These are phyloP conservation scores for Drosophila yooni DNA, from an alignment of 2,888 invertebrate genomes.

Conservation along the genomic window DNA sequence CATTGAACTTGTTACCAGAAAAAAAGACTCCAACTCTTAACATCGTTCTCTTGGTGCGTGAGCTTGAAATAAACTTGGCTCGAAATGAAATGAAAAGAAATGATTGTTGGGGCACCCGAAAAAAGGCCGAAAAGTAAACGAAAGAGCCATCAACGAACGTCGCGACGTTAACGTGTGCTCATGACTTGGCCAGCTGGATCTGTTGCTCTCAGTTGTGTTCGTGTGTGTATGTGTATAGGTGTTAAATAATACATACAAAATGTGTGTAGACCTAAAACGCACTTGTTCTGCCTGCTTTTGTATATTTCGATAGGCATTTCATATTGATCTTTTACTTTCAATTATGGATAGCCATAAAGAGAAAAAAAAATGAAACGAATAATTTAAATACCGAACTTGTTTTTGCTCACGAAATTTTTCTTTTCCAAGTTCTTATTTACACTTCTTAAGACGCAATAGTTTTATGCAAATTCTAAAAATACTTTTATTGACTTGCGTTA, in stretches of 20 bases:
- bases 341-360: conserved; percentile 49
- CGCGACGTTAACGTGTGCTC: conserved; percentile 42
- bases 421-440: conserved; percentile 13
- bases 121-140: conserved; percentile 29
- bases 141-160: conserved; percentile 34
- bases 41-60: conserved; percentile 63
- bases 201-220: conserved; percentile 6
- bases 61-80: conserved; percentile 77
- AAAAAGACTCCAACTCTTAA: conserved; percentile 37
- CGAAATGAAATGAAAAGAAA: conserved; percentile 66
- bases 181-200: conserved; percentile 51
- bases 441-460: conserved; percentile 62
- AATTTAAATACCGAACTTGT: conserved; percentile 51
- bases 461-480: conserved; percentile 48
- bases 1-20: conserved; percentile 81
- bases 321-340: conserved; percentile 69
- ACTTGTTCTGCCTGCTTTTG: conserved; percentile 53
- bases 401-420: conserved; percentile 41
- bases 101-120: conserved; percentile 52
- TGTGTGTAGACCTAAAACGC: conserved; percentile 63
- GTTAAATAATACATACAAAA: conserved; percentile 64
- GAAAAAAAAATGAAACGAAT: conserved; percentile 14
- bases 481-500: conserved; percentile 52
- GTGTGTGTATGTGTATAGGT: conserved; percentile 43
- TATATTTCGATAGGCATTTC: conserved; percentile 41